phyloP scores from a whole-genome alignment of 2,888 invertebrate species.

The Noctua fimbriata region DNA sequence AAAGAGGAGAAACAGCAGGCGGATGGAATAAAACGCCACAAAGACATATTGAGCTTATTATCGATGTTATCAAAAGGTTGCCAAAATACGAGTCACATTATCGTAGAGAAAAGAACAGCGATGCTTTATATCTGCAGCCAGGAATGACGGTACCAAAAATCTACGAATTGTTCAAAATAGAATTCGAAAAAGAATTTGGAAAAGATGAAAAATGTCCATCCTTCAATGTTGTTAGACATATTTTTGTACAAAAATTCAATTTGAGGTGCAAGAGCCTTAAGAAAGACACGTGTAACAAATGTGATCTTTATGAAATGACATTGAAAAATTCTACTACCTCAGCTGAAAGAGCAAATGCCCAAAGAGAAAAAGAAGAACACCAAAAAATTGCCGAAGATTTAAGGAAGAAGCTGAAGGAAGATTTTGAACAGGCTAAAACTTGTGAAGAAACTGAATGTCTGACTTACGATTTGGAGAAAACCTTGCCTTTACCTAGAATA shows the following conservation, averaged over 20 bases:
- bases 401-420: constrained; percentile 45
- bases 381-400: constrained; percentile 45
- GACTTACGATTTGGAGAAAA: constrained; percentile 58
- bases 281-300: constrained; percentile 35
- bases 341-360: constrained; percentile 34
- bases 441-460: constrained; percentile 46
- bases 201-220: too few relatives aligned
- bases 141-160: too few relatives aligned
- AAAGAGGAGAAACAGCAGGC: constrained; percentile 38
- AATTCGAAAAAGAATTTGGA: too few relatives aligned
- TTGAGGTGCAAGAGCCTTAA: too few relatives aligned
- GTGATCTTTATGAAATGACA: constrained; percentile 29
- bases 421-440: constrained; percentile 47
- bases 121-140: too few relatives aligned
- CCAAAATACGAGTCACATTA: too few relatives aligned
- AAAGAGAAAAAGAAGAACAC: constrained; percentile 36
- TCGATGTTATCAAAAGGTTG: too few relatives aligned
- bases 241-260: too few relatives aligned
- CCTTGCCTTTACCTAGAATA: constrained; percentile 51
- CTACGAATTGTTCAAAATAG: too few relatives aligned
- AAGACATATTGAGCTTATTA: constrained; percentile 32
- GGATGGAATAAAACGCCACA: constrained; percentile 38
- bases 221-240: too few relatives aligned
- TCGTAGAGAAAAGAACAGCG: too few relatives aligned
- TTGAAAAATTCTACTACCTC: constrained; percentile 32